Percentiles rank a stretch among this genome's conserved stretches.
These are phyloP conservation scores for Dermolepida albohirtum DNA, from an alignment of 2,888 invertebrate genomes.

Conservation along the genomic window DNA sequence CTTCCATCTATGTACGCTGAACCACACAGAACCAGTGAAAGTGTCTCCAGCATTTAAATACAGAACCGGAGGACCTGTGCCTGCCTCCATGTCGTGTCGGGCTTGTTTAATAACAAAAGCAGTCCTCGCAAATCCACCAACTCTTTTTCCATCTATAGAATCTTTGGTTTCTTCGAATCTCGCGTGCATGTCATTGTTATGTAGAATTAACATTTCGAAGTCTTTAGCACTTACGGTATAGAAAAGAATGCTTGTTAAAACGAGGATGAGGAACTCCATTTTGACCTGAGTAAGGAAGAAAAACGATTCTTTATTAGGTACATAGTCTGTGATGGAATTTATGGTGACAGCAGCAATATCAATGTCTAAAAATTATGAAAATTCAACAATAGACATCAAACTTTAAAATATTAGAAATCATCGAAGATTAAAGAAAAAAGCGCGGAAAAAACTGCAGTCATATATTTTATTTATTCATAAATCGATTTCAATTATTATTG, in stretches of 20 bases:
- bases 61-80: conserved; percentile 74
- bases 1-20: conserved; percentile 82
- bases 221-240: conserved; percentile 48
- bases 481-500: too few relatives aligned
- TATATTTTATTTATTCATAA: too few relatives aligned
- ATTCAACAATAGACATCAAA: too few relatives aligned
- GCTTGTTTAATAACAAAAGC: conserved; percentile 73
- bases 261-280: neutral
- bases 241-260: neutral
- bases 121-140: conserved; percentile 88
- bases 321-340: too few relatives aligned
- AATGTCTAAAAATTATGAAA: too few relatives aligned
- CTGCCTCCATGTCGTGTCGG: conserved; percentile 66
- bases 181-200: conserved; percentile 94
- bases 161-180: conserved; percentile 84
- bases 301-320: too few relatives aligned
- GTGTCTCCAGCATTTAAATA: conserved; percentile 96
- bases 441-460: too few relatives aligned
- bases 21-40: conserved; percentile 91
- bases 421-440: too few relatives aligned
- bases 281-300: neutral
- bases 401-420: too few relatives aligned
- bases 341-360: too few relatives aligned
- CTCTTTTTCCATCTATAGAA: conserved; percentile 53
- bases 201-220: conserved; percentile 80